These are phyloP conservation scores for Notolabrus celidotus DNA, from an alignment of 2,797 vertebrate genomes.

Conservation along the genomic window DNA sequence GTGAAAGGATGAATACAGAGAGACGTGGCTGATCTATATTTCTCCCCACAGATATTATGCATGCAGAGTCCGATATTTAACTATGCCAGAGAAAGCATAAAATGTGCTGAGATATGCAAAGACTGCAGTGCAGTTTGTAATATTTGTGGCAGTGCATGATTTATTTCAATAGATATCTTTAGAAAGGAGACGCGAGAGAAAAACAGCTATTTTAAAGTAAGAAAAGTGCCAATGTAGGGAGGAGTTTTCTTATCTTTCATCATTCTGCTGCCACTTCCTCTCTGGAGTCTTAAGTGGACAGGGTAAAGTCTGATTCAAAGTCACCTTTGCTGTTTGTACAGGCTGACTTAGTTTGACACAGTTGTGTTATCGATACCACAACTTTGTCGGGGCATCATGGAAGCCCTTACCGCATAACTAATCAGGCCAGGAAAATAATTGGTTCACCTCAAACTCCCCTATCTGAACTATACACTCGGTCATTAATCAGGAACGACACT, in stretches of 20 bases:
- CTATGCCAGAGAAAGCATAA: constrained; percentile 32
- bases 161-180: constrained; percentile 56
- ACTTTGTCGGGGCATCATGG: constrained; percentile 43
- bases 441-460: not conserved
- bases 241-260: constrained; percentile 41
- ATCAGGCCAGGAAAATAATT: constrained; percentile 8
- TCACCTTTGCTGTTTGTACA: constrained; percentile 32
- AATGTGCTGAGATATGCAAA: constrained; percentile 59
- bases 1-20: constrained; percentile 25
- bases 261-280: constrained; percentile 8
- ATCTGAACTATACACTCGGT: constrained; percentile 9
- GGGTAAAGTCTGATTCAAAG: constrained; percentile 57
- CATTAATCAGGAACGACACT: constrained; percentile 11
- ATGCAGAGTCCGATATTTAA: constrained; percentile 58
- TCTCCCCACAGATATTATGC: constrained; percentile 41
- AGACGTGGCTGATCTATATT: constrained; percentile 43
- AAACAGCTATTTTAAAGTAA: constrained; percentile 35
- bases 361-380: constrained; percentile 29
- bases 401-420: not conserved
- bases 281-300: constrained; percentile 4
- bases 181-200: constrained; percentile 9
- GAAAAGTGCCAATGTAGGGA: constrained; percentile 22
- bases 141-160: constrained; percentile 48
- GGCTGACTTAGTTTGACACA: constrained; percentile 48
- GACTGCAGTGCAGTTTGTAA: constrained; percentile 27